Base-by-base conservation (phyloP, 1,140 invertebrate genomes). In the Brachionus sp. region DNA sequence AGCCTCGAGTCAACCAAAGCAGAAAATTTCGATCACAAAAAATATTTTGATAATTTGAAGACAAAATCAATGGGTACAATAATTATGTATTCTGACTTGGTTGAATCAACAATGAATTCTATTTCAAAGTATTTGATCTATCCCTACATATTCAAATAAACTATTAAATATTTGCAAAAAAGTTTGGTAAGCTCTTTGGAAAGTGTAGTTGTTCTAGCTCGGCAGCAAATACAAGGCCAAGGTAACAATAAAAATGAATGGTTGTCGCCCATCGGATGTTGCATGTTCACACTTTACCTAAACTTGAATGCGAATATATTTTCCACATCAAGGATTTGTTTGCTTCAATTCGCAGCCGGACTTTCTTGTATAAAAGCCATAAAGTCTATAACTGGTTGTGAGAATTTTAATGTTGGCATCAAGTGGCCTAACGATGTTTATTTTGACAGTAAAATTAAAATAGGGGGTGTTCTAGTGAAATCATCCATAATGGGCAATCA, bases 351-450 rank as follows among this genome's bases (percentile, higher is more conserved):
- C 23, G 77, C 50, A 4, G 77, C 77, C 25, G 77, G 46, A 5
- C 39, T 80, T n/a, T 57, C 77, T 13, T 80, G 77, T 44, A 50
- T 80, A 19, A 57, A 44, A 39, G 19, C 77, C 7, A 37, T 80
- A 19, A 80, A 80, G n/a, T 25, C 46, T 5, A 29, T 62, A 7
- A 2, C 13, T 37, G 50, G 33, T 23, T 62, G 7, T 37, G 37
- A 39, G 9, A 12, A 80, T 44, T 25, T 80, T 13, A 16, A 46
- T n/a, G 29, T 80, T 0, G 46, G 50, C 16, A 80, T 80, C 5
- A 80, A 80, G 25, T 80, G 77, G 77, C 77, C 77, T 7, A 80
- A 80, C 5, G 77, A 80, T 66, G 57, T 80, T 35, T 80, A 62
- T 37, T 80, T n/a, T 80, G 50, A 80, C 6, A n/a, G 19, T 9